Evolutionary conservation across 2,797 vertebrate species (phyloP), one percentile per base, ranked within the genome.

Genomic region (Hoplostethus mediterraneus): DNA sequence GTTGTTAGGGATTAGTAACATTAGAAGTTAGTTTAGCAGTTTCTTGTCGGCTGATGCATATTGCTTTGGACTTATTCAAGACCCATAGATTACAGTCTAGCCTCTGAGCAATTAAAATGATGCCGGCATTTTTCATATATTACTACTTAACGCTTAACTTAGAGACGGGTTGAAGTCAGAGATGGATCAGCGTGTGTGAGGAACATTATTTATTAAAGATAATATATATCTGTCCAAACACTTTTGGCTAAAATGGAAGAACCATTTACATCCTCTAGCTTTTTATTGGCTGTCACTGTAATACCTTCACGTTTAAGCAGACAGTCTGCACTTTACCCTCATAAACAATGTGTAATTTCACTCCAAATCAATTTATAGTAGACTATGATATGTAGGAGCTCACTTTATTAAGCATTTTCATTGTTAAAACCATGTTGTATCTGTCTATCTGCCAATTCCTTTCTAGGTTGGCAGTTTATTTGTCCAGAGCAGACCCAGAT

Each of bases 1-100:
- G 57, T 63, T 72, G 79, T 49, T 71, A 31, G 71, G 48, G 81
- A 67, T 62, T 31, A 31, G 36, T 42, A 57, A 44, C 77, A 67
- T 28, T 4, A 62, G 42, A 45, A 56, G 6, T 1, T 31, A 53
- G 28, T 31, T 33, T 31, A 33, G 14, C 14, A 14, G 30, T 60
- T 58, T 48, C 53, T 17, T 47, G 4, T 64, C 33, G 62, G 58
- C 36, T 64, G 45, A 71, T 75, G 74, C 59, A 1, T 69, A 9
- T 4, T 61, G 44, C 67, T 38, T n/a, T 21, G 21, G n/a, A 31
- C 21, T n/a, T 31, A 21, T 54, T 28, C 5, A 56, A 56, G 30
- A 40, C 33, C 31, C 7, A 30, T 38, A 45, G 28, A 60, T 62
- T 55, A 16, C 61, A 42, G 54, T 28, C 11, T 8, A 75, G 71